Conservation (phyloP, 2,797 vertebrate genomes). For the Heliangelus exortis region DNA sequence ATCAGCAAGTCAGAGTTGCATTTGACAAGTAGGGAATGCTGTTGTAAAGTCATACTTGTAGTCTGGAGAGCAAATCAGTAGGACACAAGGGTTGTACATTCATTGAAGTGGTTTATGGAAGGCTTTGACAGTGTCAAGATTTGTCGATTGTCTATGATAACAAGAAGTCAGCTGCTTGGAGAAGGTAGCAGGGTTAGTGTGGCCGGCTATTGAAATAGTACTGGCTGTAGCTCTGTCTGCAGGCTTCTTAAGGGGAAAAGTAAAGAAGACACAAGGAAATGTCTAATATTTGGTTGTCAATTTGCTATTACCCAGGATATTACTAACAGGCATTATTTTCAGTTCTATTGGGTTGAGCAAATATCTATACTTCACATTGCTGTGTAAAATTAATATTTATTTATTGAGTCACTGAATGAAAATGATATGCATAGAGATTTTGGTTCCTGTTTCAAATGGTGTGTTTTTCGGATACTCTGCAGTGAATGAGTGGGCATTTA, state of each 20-base stretch:
- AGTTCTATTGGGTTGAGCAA: background rate
- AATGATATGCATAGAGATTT: background rate
- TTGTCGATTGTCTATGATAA: background rate
- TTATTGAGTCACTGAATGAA: background rate
- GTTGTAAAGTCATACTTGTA: background rate
- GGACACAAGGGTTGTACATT: background rate
- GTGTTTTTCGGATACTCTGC: background rate
- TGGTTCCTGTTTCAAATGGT: background rate
- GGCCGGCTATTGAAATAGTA: background rate
- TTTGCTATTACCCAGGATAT: background rate
- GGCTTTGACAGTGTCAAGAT: background rate
- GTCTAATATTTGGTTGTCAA: background rate
- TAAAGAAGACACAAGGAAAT: background rate
- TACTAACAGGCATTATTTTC: background rate
- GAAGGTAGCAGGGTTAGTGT: background rate
- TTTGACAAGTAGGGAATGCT: background rate
- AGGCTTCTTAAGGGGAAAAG: background rate
- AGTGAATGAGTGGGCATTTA: background rate
- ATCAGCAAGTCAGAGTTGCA: background rate
- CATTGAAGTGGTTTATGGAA: background rate
- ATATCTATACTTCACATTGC: background rate
- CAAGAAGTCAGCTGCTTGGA: background rate
- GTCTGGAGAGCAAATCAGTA: background rate
- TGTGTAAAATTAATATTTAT: background rate
- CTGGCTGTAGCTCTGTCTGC: background rate